phyloP scores from a whole-genome alignment of 2,888 invertebrate genomes.

The Syrphus vitripennis region DNA sequence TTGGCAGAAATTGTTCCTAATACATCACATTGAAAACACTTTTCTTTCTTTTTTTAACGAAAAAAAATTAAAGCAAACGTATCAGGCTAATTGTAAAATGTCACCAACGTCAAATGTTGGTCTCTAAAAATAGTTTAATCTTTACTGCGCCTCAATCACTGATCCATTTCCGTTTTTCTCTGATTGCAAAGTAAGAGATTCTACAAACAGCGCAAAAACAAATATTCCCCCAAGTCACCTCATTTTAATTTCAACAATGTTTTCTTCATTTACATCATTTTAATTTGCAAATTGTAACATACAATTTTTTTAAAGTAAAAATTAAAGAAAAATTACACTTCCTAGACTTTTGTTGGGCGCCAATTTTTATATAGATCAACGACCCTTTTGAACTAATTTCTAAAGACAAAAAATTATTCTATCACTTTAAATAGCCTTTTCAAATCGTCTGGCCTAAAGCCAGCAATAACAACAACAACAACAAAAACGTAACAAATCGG shows the following conservation, averaged over 20 bases:
- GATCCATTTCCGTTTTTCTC: slow-evolving; percentile 21
- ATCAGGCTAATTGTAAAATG: background rate
- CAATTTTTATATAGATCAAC: slow-evolving; percentile 51
- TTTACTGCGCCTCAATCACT: slow-evolving; percentile 15
- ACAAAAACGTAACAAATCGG: slow-evolving; percentile 18
- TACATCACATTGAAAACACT: no score
- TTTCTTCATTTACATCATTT: background rate
- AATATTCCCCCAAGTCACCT: slow-evolving; percentile 31
- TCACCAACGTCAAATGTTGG: background rate
- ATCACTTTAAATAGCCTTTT: slow-evolving; percentile 32
- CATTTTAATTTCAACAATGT: background rate
- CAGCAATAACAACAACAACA: background rate
- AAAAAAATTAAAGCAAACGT: background rate
- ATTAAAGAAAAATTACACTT: background rate
- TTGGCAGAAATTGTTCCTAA: no score
- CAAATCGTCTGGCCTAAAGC: slow-evolving; percentile 25
- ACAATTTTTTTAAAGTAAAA: background rate
- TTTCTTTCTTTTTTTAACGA: background rate
- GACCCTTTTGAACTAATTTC: slow-evolving; percentile 40
- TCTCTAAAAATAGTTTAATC: slow-evolving; percentile 7
- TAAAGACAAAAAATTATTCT: background rate
- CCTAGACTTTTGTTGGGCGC: slow-evolving; percentile 36
- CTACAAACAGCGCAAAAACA: background rate
- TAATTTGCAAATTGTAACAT: background rate
- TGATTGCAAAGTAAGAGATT: background rate